Evolutionary conservation across 2,888 invertebrate species (phyloP), one percentile per base, ranked within the genome.

Genomic region (Baronia brevicornis): DNA sequence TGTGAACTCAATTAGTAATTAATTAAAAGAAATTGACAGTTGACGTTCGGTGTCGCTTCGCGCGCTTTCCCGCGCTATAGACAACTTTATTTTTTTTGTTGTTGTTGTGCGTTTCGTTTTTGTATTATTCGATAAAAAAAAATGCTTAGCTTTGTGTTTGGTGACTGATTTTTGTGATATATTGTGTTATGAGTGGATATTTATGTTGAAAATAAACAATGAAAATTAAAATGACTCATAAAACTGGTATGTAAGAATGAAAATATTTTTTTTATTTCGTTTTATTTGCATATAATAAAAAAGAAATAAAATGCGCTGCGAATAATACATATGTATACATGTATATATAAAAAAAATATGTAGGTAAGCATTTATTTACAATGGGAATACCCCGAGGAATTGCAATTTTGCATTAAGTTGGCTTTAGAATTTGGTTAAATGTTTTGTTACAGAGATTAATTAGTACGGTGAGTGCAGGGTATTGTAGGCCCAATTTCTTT

Each of bases 151-250:
- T n/a, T n/a, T n/a, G n/a, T n/a, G n/a, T n/a, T n/a, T n/a, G n/a
- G n/a, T n/a, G n/a, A n/a, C n/a, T n/a, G n/a, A n/a, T n/a, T n/a
- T n/a, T n/a, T n/a, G n/a, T n/a, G n/a, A n/a, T n/a, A n/a, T n/a
- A n/a, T n/a, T 36, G 31, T 43, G 37, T 33, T 34, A 31, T 28
- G 29, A 39, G 30, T 37, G 14, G 31, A 33, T 32, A 17, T 31
- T 23, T 14, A 13, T 23, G n/a, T 18, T 33, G n/a, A 15, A 15
- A 28, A 33, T 33, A 5, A 14, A 36, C 24, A 36, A 41, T 43
- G 41, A 54, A 48, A 45, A 60, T 56, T 30, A 68, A 61, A 52
- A 55, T 68, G 38, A 48, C 60, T 37, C 58, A 63, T 57, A 44
- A 59, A 37, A 6, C 41, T 10, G 46, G 39, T 38, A 33, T 11